These are phyloP conservation scores for Lithobates sylvaticus DNA, from an alignment of 2,797 vertebrate genomes.

Conservation along the genomic window DNA sequence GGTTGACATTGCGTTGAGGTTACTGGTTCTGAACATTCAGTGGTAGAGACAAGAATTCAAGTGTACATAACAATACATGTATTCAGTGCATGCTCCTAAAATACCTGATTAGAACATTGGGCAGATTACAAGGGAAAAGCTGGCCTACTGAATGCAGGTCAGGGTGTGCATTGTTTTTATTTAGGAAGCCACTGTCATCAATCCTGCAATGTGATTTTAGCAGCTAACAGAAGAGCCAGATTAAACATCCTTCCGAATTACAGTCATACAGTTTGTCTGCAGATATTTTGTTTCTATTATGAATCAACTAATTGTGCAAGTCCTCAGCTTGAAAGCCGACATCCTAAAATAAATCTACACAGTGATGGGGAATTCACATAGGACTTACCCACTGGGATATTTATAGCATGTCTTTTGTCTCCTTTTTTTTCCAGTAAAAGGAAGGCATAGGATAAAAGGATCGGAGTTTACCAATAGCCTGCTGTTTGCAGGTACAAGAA, in stretches of 20 bases:
- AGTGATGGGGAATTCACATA: neutral
- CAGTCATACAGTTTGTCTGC: constrained; percentile 21
- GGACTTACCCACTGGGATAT: constrained; percentile 9
- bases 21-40: neutral
- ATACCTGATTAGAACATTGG: neutral
- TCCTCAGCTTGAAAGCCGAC: neutral
- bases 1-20: neutral
- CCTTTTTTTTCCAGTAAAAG: neutral
- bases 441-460: neutral
- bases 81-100: neutral
- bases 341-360: constrained; percentile 28
- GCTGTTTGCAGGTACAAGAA: neutral
- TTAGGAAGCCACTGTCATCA: constrained; percentile 26
- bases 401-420: constrained; percentile 8
- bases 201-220: constrained; percentile 25
- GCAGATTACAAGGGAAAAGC: constrained; percentile 2
- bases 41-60: neutral
- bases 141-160: constrained; percentile 12
- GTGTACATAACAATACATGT: neutral
- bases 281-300: constrained; percentile 23
- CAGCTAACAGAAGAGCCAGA: neutral
- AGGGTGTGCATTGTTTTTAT: constrained; percentile 33
- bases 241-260: constrained; percentile 24
- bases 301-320: constrained; percentile 37
- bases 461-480: neutral